These are phyloP conservation scores for Chrysolina haemoptera DNA, from an alignment of 2,888 invertebrate genomes.

Conservation along the genomic window DNA sequence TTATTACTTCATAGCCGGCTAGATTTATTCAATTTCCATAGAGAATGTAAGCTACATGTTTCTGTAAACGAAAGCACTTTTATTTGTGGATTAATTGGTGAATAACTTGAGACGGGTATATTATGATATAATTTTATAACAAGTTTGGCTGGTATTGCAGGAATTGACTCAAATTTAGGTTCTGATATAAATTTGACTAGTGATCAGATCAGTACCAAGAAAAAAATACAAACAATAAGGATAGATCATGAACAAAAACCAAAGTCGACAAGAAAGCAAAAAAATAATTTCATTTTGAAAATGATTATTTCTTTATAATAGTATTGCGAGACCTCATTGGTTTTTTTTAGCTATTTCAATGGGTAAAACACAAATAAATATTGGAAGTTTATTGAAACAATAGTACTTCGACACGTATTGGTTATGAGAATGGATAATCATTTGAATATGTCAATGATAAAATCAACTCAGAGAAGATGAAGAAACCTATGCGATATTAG, in stretches of 20 bases:
- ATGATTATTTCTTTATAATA: too few relatives aligned
- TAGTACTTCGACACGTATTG: neutral
- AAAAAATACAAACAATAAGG: neutral
- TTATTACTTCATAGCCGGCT: conserved; percentile 55
- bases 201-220: neutral
- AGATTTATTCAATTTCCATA: conserved; percentile 55
- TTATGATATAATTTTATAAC: conserved; percentile 36
- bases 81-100: conserved; percentile 39
- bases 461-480: too few relatives aligned
- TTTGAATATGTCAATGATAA: too few relatives aligned
- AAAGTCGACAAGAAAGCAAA: too few relatives aligned
- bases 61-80: conserved; percentile 38
- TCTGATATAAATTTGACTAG: neutral
- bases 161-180: neutral
- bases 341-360: neutral
- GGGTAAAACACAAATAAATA: too few relatives aligned
- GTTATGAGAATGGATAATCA: neutral
- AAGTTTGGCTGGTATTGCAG: neutral
- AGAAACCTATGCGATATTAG: too few relatives aligned
- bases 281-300: too few relatives aligned
- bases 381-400: too few relatives aligned
- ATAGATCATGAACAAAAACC: too few relatives aligned
- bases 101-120: conserved; percentile 33
- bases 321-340: neutral
- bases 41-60: conserved; percentile 46